A percentile compares a stretch with the other conserved stretches of the same genome.
Evolutionary conservation across 1,140 invertebrate species (phyloP).

Genomic region (Laodelphax striatellus): DNA sequence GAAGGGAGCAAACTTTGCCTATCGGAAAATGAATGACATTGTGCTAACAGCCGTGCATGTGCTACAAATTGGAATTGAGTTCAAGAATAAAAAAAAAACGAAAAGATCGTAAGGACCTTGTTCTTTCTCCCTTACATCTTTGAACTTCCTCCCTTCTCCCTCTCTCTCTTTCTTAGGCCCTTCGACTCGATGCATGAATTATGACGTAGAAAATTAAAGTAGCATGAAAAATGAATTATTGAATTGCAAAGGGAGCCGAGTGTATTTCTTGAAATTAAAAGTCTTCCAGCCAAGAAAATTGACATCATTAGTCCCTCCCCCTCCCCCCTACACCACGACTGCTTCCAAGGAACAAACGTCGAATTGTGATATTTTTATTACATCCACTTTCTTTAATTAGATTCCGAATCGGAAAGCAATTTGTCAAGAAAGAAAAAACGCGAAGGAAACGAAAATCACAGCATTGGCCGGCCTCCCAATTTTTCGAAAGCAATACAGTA

Average conservation of each 20-base stretch:
- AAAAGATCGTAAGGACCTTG: not conserved
- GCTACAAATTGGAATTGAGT: constrained; percentile 8
- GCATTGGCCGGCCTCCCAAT: too few relatives aligned
- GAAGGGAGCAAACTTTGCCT: constrained; percentile 1
- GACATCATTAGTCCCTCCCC: constrained; percentile 1
- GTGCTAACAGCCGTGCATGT: constrained; percentile 10
- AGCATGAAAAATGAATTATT: constrained; percentile 22
- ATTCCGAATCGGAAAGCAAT: constrained; percentile 6
- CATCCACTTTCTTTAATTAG: constrained; percentile 8
- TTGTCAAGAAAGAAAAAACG: not conserved
- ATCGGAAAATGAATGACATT: constrained; percentile 11
- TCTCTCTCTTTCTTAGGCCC: not conserved
- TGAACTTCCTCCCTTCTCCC: not conserved
- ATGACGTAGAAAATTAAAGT: constrained; percentile 19
- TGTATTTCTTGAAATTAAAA: constrained; percentile 18
- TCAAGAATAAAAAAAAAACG: not conserved
- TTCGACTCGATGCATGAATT: constrained; percentile 17
- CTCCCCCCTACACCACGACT: not conserved
- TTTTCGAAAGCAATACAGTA: too few relatives aligned
- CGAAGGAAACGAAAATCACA: too few relatives aligned
- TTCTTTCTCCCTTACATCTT: not conserved
- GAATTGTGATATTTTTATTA: constrained; percentile 1
- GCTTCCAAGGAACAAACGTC: not conserved
- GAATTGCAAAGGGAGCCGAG: constrained; percentile 14
- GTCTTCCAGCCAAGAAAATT: constrained; percentile 6